A percentile compares a stretch with the other conserved stretches of the same genome.
Conservation (phyloP, 2,113 vertebrate genomes). For the Ageneiosus marmoratus region DNA sequence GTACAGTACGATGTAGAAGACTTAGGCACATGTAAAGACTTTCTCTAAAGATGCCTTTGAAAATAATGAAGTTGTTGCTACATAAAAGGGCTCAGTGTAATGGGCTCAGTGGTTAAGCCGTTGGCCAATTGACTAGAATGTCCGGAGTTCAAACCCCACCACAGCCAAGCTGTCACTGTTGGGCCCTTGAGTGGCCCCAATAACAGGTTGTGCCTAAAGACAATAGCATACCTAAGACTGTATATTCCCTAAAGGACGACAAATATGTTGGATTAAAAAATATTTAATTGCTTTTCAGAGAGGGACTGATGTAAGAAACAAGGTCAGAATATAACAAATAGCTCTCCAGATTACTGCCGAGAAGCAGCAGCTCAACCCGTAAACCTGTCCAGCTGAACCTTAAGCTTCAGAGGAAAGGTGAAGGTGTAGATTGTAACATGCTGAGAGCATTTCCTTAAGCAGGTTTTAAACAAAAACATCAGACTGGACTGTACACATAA, state of each 20-base stretch:
- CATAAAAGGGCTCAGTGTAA: no score
- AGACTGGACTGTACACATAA: not conserved
- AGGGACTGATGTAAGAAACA: not conserved
- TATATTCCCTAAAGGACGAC: not conserved
- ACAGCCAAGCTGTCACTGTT: no score
- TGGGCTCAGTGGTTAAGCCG: no score
- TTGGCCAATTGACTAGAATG: no score
- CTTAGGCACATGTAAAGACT: no score
- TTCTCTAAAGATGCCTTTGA: no score
- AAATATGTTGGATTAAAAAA: not conserved
- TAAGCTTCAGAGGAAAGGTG: not conserved
- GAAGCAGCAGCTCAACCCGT: not conserved
- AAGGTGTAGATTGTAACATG: not conserved
- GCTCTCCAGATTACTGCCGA: not conserved
- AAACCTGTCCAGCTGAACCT: not conserved
- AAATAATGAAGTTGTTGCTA: no score
- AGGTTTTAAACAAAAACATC: not conserved
- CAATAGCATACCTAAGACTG: no score
- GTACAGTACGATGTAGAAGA: no score
- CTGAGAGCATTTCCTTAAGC: not conserved
- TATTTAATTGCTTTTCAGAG: not conserved
- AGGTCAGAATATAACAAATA: not conserved
- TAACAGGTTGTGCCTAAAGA: no score
- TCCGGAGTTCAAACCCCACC: no score
- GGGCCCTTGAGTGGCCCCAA: no score